These are phyloP conservation scores for Dicerorhinus sumatrensis DNA, from an alignment of 2,113 vertebrate species.

Conservation along the genomic window DNA sequence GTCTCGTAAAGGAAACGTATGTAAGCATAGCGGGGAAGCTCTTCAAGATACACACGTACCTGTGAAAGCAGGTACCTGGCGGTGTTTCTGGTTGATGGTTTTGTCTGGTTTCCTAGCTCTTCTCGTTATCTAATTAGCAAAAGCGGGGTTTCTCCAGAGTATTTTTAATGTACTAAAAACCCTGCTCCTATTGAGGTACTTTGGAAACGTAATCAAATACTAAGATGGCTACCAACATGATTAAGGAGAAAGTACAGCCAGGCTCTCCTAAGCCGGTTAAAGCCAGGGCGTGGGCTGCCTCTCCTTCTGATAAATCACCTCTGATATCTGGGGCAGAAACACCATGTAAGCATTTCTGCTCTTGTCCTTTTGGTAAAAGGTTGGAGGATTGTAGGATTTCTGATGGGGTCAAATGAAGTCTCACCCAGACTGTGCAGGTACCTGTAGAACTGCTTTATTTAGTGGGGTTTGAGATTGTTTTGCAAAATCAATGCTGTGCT, in stretches of 20 bases:
- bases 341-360: slow-evolving; percentile 74
- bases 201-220: slow-evolving; percentile 86
- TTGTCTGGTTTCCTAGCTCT: background rate
- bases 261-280: slow-evolving; percentile 83
- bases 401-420: background rate
- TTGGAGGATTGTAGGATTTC: slow-evolving; percentile 26
- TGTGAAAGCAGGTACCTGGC: slow-evolving; percentile 56
- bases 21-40: background rate
- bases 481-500: background rate
- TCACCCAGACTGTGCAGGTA: background rate
- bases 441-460: background rate
- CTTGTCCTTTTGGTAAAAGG: slow-evolving; percentile 22
- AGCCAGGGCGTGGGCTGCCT: slow-evolving; percentile 73
- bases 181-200: slow-evolving; percentile 79
- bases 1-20: background rate
- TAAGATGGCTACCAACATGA: slow-evolving; percentile 80
- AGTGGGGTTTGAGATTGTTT: background rate
- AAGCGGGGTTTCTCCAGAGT: slow-evolving; percentile 79
- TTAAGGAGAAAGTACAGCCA: slow-evolving; percentile 82
- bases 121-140: slow-evolving; percentile 40
- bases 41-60: slow-evolving; percentile 64
- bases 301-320: slow-evolving; percentile 78
- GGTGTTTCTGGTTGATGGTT: background rate
- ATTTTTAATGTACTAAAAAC: slow-evolving; percentile 84
- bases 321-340: slow-evolving; percentile 76